Conservation (phyloP, 2,888 invertebrate genomes). For the Clistopyga incitator region DNA sequence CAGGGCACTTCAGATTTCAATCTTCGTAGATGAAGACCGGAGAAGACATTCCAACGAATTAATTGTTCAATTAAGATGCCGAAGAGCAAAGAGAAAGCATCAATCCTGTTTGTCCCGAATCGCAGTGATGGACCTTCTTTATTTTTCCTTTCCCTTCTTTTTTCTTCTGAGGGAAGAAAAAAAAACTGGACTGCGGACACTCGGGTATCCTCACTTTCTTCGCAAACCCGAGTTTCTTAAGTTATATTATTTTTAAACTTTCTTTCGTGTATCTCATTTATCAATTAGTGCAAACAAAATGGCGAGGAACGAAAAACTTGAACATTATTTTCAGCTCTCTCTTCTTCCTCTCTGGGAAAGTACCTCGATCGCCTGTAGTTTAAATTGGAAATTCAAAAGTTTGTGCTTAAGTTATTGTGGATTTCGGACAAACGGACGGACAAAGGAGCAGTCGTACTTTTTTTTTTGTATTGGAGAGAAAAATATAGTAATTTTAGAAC, state of each 20-base stretch:
- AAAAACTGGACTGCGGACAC: background rate
- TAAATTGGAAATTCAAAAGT: background rate
- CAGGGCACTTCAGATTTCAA: constrained; percentile 2
- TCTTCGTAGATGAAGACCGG: constrained; percentile 29
- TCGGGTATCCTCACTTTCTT: background rate
- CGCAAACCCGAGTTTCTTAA: background rate
- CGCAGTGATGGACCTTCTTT: background rate
- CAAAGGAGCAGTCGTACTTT: too few species aligned
- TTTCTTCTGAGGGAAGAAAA: too few species aligned
- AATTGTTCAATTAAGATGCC: constrained; percentile 51
- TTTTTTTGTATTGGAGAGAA: too few species aligned
- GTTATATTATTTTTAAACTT: background rate
- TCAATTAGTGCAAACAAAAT: background rate
- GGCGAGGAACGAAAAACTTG: too few species aligned
- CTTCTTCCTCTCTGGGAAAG: background rate
- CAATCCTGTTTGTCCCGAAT: background rate
- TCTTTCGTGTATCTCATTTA: background rate
- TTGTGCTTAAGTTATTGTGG: too few species aligned
- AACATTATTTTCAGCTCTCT: too few species aligned
- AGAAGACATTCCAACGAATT: constrained; percentile 34
- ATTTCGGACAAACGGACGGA: too few species aligned
- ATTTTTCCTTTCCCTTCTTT: background rate
- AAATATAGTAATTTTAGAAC: too few species aligned
- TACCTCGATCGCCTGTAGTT: background rate
- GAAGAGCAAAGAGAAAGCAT: background rate